Base-by-base conservation (phyloP, 2,888 invertebrate species). In the Metopia argyrocephala region DNA sequence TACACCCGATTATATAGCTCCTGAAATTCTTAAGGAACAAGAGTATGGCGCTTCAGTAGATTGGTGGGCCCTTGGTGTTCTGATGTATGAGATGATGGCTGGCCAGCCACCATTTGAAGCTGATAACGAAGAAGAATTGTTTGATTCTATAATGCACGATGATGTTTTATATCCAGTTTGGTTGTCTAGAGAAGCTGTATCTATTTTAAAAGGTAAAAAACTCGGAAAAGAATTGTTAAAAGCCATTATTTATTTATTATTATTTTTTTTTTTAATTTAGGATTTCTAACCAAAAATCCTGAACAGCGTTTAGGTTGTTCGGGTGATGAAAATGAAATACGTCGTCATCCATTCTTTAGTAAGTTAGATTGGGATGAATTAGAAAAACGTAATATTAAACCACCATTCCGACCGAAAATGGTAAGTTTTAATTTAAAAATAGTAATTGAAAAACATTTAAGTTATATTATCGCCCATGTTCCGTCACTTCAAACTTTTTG, bases 31-130 rank as follows among this genome's bases (percentile, higher is more conserved):
- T 75, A 97, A 97, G 91, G 98, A 98, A 91, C 92, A 96, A 86
- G 96, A 98, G 88, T 96, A 96, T 89, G 96, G 96, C 0, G 95
- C 96, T 38, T 95, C 95, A 82, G 96, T 97, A 78, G 96, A 96
- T 91, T 96, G 96, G 96, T 99, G 98, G 98, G 98, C 98, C 82
- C 92, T 99, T 84, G 99, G 98, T 66, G 98, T 99, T 78, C 93
- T 98, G 57, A 96, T 98, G 96, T 99, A 99, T 91, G 98, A 99
- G 93, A 99, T 99, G 98, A 96, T 98, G 96, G 98, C 98, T 1
- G 98, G 99, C 0, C 99, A 99, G 91, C 99, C 99, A 78, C 99
- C 99, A 15, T 99, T 99, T 91, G 99, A 99, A 92, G 99, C 99
- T 4, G 99, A 99, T 92, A 99, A 99, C 92, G 99, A 99, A 91